Conservation (phyloP, 2,797 vertebrate species). For the Pagetopsis macropterus region DNA sequence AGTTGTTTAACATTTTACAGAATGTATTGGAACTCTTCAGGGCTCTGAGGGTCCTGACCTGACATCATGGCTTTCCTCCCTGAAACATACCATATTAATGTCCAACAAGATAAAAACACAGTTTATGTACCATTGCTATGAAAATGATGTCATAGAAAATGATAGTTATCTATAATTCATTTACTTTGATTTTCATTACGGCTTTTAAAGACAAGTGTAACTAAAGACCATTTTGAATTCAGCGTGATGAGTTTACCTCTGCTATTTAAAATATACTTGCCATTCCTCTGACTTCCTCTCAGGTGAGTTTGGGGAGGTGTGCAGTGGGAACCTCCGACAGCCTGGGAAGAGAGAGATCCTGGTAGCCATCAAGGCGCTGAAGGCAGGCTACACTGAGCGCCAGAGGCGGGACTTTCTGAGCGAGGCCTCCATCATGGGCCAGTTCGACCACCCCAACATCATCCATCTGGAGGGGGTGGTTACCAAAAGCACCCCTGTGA, state of each 20-base stretch:
- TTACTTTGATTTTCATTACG: not conserved
- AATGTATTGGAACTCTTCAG: not conserved
- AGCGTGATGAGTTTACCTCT: not conserved
- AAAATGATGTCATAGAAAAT: not conserved
- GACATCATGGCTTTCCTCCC: not conserved
- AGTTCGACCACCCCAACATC: conserved; percentile 98
- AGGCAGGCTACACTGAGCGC: conserved; percentile 94
- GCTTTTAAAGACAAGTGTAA: not conserved
- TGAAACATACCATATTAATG: conserved; percentile 10
- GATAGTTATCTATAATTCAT: not conserved
- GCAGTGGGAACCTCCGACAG: conserved; percentile 93
- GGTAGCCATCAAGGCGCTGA: conserved; percentile 96
- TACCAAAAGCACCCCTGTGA: conserved; percentile 95
- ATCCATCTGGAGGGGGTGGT: conserved; percentile 96
- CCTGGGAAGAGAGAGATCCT: conserved; percentile 94
- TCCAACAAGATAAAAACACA: not conserved
- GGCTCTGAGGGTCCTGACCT: not conserved
- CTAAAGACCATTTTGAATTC: not conserved
- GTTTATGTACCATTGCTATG: not conserved
- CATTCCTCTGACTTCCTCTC: conserved; percentile 11
- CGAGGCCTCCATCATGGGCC: conserved; percentile 97
- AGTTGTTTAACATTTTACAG: not conserved
- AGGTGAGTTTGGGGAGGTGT: conserved; percentile 98
- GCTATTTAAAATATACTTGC: not conserved
- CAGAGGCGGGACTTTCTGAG: conserved; percentile 95